Conservation (phyloP, 2,888 invertebrate genomes). For the Aelia acuminata region DNA sequence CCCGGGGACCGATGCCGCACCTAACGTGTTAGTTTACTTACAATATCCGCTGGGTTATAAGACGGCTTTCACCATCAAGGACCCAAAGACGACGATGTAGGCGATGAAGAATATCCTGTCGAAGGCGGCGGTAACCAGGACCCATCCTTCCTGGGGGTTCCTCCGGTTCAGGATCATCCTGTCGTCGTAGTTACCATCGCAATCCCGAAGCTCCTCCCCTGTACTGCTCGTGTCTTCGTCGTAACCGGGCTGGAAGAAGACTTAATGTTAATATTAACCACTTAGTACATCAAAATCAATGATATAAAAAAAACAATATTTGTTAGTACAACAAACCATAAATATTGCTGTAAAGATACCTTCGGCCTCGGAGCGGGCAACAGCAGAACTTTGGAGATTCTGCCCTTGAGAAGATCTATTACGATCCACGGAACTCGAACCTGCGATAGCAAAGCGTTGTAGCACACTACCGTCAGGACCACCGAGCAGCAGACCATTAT, state of each 20-base stretch:
- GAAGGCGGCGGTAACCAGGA: constrained; percentile 76
- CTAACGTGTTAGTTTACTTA: background rate
- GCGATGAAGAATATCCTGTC: constrained; percentile 75
- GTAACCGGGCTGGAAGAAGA: background rate
- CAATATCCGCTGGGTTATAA: background rate
- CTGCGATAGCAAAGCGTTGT: constrained; percentile 71
- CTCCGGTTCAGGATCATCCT: constrained; percentile 22
- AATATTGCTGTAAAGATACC: background rate
- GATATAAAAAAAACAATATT: background rate
- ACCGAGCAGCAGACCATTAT: constrained; percentile 72
- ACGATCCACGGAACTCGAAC: constrained; percentile 72
- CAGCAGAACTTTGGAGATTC: constrained; percentile 69
- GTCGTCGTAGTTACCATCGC: constrained; percentile 31
- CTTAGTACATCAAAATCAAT: too few relatives aligned
- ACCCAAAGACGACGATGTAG: constrained; percentile 73
- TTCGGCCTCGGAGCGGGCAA: background rate
- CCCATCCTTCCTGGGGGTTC: constrained; percentile 73
- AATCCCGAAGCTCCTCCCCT: constrained; percentile 46
- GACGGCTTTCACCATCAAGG: constrained; percentile 41
- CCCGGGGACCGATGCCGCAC: too few relatives aligned
- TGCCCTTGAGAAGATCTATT: constrained; percentile 71
- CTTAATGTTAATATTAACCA: background rate
- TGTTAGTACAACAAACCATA: background rate
- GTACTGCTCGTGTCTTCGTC: constrained; percentile 44
- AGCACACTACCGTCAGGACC: constrained; percentile 70